Evolutionary conservation across 2,797 vertebrate species (phyloP).

Genomic region (Sarcophilus harrisii): DNA sequence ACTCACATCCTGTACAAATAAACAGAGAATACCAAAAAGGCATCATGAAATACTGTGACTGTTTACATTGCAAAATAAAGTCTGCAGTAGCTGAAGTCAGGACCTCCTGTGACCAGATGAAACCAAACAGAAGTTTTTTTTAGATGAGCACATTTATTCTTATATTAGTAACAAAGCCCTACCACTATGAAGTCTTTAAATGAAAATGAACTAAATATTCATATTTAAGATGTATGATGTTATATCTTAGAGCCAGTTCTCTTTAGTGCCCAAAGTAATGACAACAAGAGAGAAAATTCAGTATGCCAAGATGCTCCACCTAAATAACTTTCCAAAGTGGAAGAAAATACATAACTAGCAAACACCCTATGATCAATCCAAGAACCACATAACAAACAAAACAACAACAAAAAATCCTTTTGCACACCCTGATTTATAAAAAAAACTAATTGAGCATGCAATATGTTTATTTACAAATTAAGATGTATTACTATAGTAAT

Average conservation of each 20-base stretch:
- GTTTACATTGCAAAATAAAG: conserved; percentile 83
- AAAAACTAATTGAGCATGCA: not conserved
- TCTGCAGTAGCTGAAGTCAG: conserved; percentile 85
- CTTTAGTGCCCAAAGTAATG: conserved; percentile 84
- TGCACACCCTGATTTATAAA: not conserved
- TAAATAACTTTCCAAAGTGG: conserved; percentile 97
- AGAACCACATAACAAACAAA: conserved; percentile 94
- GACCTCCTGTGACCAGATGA: conserved; percentile 82
- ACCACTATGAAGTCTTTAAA: conserved; percentile 87
- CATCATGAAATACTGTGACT: conserved; percentile 83
- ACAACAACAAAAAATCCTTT: conserved; percentile 83
- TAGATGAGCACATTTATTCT: conserved; percentile 81
- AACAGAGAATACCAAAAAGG: conserved; percentile 79
- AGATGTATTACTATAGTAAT: not conserved
- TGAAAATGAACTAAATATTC: conserved; percentile 85
- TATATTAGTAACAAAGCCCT: conserved; percentile 87
- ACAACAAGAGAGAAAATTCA: conserved; percentile 94
- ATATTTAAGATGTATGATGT: conserved; percentile 81
- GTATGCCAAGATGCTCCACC: conserved; percentile 94
- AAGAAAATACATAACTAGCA: conserved; percentile 97
- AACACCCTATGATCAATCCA: conserved; percentile 97
- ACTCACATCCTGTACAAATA: conserved; percentile 88
- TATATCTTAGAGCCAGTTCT: conserved; percentile 64
- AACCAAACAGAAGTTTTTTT: conserved; percentile 86
- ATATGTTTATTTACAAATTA: not conserved